phyloP scores from a whole-genome alignment of 2,113 vertebrate genomes.

The Solea senegalensis region DNA sequence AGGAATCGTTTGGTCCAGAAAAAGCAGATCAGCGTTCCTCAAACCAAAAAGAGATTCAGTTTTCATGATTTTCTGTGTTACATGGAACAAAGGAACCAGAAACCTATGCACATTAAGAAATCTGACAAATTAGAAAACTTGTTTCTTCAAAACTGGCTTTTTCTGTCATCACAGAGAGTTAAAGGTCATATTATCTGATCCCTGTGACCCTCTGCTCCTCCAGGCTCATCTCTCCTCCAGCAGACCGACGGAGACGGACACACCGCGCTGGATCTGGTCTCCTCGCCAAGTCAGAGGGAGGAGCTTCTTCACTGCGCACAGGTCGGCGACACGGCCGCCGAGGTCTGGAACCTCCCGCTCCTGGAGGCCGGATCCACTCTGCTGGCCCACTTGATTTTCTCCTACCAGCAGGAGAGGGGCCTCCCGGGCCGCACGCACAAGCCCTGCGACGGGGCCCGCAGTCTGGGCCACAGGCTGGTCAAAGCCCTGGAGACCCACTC shows the following conservation, averaged over 20 bases:
- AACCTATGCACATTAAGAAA: too few species aligned
- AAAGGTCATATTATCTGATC: constrained; percentile 19
- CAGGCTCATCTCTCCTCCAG: constrained; percentile 88
- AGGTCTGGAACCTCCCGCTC: constrained; percentile 64
- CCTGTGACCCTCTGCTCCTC: constrained; percentile 37
- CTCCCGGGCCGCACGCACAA: background rate
- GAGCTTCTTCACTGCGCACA: constrained; percentile 83
- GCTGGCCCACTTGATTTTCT: constrained; percentile 72
- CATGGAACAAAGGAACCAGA: too few species aligned
- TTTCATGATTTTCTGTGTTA: too few species aligned
- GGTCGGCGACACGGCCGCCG: constrained; percentile 53
- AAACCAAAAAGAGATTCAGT: too few species aligned
- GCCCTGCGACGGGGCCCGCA: constrained; percentile 25
- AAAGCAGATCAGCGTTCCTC: too few species aligned
- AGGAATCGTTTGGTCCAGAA: too few species aligned
- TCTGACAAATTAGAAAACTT: too few species aligned
- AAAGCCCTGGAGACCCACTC: constrained; percentile 46
- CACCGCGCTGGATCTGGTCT: constrained; percentile 84
- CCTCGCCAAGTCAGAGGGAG: constrained; percentile 74
- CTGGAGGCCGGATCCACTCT: constrained; percentile 77
- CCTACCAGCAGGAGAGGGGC: constrained; percentile 69
- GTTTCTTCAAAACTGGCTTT: background rate
- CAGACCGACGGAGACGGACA: constrained; percentile 78
- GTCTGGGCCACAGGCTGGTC: constrained; percentile 51
- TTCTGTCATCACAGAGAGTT: background rate